Evolutionary conservation across 2,113 vertebrate genomes (phyloP).

Genomic region (Passer montanus): DNA sequence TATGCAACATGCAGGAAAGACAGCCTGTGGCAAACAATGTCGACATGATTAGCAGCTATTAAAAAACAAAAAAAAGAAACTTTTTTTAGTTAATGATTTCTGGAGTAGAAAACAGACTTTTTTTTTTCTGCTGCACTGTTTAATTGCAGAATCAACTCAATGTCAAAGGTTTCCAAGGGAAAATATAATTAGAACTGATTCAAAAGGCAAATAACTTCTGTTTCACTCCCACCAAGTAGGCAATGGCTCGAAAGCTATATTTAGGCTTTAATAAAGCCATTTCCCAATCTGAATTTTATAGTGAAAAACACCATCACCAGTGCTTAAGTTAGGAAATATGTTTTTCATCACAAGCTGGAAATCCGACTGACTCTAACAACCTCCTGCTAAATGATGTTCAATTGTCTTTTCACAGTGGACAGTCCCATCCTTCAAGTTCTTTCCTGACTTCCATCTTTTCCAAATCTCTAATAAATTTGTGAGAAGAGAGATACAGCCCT

Average conservation of each 20-base stretch:
- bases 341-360: not conserved
- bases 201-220: conserved; percentile 24
- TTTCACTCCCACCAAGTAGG: not conserved
- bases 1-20: not conserved
- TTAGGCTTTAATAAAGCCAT: not conserved
- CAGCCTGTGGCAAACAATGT: not conserved
- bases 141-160: not conserved
- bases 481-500: not conserved
- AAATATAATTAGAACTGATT: conserved; percentile 19
- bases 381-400: not conserved
- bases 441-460: not conserved
- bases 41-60: not conserved
- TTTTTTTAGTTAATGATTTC: not conserved
- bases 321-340: not conserved
- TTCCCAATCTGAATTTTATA: not conserved
- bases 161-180: not conserved
- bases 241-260: not conserved
- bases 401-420: not conserved
- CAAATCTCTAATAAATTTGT: not conserved
- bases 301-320: not conserved
- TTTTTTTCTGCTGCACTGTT: not conserved
- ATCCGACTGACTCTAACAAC: not conserved
- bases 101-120: not conserved
- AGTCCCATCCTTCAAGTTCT: not conserved
- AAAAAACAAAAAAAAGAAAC: not conserved